Evolutionary conservation across 2,797 vertebrate genomes (phyloP).

Genomic region (Coccyzus lansbergi): DNA sequence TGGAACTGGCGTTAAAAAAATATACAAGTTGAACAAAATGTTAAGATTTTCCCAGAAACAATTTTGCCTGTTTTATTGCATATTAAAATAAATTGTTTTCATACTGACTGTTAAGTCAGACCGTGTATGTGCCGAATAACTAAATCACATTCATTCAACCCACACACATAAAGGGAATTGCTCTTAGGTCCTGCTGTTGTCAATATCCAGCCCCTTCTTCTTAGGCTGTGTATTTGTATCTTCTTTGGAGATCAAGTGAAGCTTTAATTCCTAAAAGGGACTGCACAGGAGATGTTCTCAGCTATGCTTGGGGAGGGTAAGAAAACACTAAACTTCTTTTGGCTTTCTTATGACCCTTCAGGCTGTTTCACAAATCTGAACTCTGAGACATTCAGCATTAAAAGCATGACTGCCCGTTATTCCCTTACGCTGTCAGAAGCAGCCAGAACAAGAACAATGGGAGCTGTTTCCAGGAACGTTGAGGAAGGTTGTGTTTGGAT

Average conservation of each 20-base stretch:
- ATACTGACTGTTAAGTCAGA: not conserved
- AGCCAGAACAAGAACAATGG: conserved; percentile 43
- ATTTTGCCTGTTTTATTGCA: not conserved
- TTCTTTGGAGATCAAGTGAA: not conserved
- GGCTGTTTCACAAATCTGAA: not conserved
- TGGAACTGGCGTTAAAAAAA: not conserved
- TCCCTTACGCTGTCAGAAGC: not conserved
- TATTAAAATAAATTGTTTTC: not conserved
- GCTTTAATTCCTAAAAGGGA: not conserved
- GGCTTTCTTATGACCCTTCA: not conserved
- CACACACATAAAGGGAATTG: not conserved
- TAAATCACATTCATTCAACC: not conserved
- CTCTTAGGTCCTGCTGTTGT: not conserved
- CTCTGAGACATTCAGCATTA: not conserved
- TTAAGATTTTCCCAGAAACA: not conserved
- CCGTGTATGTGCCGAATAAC: not conserved
- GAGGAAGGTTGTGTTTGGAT: conserved; percentile 46
- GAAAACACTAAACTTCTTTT: not conserved
- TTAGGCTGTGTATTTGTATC: not conserved
- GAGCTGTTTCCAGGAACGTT: conserved; percentile 22
- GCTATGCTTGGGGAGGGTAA: not conserved
- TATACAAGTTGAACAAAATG: not conserved
- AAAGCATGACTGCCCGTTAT: not conserved
- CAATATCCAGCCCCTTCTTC: not conserved
- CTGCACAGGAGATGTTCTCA: not conserved